These are phyloP conservation scores for Drosophila macrospina DNA, from an alignment of 2,888 invertebrate species.

Conservation along the genomic window DNA sequence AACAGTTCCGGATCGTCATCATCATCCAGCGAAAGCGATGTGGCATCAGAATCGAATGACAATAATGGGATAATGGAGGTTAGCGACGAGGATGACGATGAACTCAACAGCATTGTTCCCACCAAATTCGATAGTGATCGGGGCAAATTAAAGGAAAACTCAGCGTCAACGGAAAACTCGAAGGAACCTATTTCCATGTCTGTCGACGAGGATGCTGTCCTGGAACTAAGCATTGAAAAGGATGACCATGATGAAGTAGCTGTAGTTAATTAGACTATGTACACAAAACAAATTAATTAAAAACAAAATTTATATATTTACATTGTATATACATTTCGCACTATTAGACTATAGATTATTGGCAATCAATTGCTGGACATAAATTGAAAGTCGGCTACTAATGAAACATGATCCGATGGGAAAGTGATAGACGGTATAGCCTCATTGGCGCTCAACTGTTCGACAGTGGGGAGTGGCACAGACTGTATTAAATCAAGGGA, in stretches of 20 bases:
- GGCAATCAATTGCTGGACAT: conserved; percentile 39
- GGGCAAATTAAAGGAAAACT: conserved; percentile 54
- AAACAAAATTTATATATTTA: conserved; percentile 24
- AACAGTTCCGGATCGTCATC: conserved; percentile 85
- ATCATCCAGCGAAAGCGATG: conserved; percentile 82
- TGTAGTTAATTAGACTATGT: conserved; percentile 52
- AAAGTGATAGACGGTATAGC: conserved; percentile 95
- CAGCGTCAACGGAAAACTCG: conserved; percentile 71
- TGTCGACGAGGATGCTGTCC: conserved; percentile 81
- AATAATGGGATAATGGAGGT: conserved; percentile 74
- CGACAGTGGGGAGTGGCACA: conserved; percentile 92
- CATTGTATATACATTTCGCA: conserved; percentile 4
- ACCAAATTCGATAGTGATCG: conserved; percentile 56
- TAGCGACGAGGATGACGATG: conserved; percentile 77
- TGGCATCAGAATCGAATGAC: conserved; percentile 48
- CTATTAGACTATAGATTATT: background rate
- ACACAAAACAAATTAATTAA: background rate
- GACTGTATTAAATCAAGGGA: conserved; percentile 89
- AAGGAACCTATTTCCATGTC: conserved; percentile 77
- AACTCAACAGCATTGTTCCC: conserved; percentile 49
- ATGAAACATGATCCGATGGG: conserved; percentile 97
- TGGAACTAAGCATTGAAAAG: conserved; percentile 82
- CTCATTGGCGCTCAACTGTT: conserved; percentile 90
- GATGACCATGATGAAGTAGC: conserved; percentile 76
- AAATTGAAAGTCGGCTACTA: conserved; percentile 91